phyloP scores from a whole-genome alignment of 2,113 vertebrate species.

The Notarius quadriscutis region DNA sequence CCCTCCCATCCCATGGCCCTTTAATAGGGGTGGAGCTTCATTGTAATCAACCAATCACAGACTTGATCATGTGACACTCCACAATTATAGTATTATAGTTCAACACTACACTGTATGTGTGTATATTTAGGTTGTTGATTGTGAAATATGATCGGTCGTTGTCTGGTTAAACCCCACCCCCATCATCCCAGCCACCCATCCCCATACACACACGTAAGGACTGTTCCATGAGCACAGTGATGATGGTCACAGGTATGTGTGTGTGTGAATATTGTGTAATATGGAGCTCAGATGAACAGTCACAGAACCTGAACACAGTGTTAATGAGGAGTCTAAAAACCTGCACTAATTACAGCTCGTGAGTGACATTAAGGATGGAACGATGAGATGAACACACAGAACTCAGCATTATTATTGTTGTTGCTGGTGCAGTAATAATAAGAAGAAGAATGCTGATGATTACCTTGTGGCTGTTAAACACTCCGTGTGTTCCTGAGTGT shows the following conservation, averaged over 20 bases:
- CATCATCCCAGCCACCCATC: neutral
- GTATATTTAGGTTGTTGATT: neutral
- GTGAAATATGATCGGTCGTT: neutral
- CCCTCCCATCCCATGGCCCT: neutral
- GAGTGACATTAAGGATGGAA: neutral
- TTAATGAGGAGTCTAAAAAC: neutral
- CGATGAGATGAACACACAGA: neutral
- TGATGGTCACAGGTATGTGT: neutral
- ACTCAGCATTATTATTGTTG: neutral
- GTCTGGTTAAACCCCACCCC: neutral
- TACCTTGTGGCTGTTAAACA: constrained; percentile 8
- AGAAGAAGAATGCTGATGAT: neutral
- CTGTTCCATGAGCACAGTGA: neutral
- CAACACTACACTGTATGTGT: neutral
- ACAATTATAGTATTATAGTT: neutral
- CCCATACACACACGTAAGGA: neutral
- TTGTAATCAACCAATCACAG: constrained; percentile 9
- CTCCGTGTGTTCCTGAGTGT: constrained; percentile 41
- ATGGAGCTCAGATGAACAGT: neutral
- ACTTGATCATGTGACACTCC: neutral
- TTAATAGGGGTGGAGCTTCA: neutral
- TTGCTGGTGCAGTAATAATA: neutral
- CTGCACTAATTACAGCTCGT: constrained; percentile 7
- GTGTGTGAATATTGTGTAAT: neutral
- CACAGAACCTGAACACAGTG: neutral